Base-by-base conservation (phyloP, 2,888 invertebrate species). In the Myathropa florea region DNA sequence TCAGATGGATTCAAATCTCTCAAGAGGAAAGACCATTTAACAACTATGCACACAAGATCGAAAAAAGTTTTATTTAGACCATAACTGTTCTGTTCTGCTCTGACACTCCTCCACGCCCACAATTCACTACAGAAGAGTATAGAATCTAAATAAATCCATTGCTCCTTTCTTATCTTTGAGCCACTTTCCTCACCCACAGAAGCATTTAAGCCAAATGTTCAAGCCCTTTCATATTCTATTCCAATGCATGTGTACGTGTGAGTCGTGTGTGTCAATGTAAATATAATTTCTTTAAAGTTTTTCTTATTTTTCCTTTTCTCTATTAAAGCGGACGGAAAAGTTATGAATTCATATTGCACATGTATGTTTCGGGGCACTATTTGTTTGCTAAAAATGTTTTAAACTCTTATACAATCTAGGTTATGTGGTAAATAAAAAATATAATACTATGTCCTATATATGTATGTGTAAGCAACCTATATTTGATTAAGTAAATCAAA, bases 321-420 rank as follows among this genome's bases (percentile, higher is more conserved):
- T 46, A 78, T 79, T 79, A 67, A 86, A 86, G 86, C 86, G 86
- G 86, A 86, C 86, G 86, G 86, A 86, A 86, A 86, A 86, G 86
- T 86, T 83, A 79, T 83, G 83, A 83, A 61, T 83, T 78, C 73
- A 79, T 75, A 83, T 83, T 86, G 83, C 83, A 83, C 83, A 82
- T 85, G 77, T 72, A 82, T 82, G 46, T 81, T 28, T 70, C 33
- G 73, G 83, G 84, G 75, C 81, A 85, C 81, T 81, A 76, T 65
- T 81, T 83, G 26, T 72, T 73, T 77, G 68, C 73, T 77, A 70
- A 67, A 53, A 57, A 30, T 64, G 24, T 70, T 24, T 63, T 18
- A 63, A 57, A 12, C 23, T 83, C 55, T 23, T 59, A 55, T 67
- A 61, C 18, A 23, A 63, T 73, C 61, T 71, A 60, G 33, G 39